phyloP scores from a whole-genome alignment of 2,113 vertebrate genomes.

The Acrocephalus kingi region DNA sequence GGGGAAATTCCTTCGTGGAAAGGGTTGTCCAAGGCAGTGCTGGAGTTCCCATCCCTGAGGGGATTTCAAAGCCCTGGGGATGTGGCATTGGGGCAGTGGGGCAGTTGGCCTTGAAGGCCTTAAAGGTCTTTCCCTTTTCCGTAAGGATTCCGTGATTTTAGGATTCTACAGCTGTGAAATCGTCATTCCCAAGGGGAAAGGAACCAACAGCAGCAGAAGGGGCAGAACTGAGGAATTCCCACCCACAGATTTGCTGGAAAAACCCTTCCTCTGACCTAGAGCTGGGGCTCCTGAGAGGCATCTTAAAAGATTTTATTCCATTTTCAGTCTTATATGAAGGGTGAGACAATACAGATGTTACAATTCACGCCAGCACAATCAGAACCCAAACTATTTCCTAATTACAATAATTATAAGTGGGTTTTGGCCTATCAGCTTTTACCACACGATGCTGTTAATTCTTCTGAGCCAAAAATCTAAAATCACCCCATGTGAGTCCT shows the following conservation, averaged over 20 bases:
- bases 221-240: neutral
- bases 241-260: neutral
- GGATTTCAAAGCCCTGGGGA: neutral
- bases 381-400: neutral
- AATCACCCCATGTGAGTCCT: neutral
- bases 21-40: neutral
- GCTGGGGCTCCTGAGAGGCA: neutral
- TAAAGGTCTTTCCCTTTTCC: neutral
- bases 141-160: rapidly evolving
- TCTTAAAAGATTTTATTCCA: neutral
- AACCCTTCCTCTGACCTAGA: neutral
- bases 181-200: neutral
- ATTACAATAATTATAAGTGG: neutral
- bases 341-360: neutral
- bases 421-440: neutral
- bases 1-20: neutral
- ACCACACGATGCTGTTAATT: neutral
- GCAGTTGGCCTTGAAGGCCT: neutral
- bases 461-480: neutral
- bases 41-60: no score
- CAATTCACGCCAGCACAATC: neutral
- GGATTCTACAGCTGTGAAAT: neutral
- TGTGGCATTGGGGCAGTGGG: neutral
- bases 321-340: neutral
- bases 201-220: neutral